Percentiles rank a stretch among this genome's conserved stretches.
These are phyloP conservation scores for Sphecodes monilicornis DNA, from an alignment of 2,888 invertebrate species.

Conservation along the genomic window DNA sequence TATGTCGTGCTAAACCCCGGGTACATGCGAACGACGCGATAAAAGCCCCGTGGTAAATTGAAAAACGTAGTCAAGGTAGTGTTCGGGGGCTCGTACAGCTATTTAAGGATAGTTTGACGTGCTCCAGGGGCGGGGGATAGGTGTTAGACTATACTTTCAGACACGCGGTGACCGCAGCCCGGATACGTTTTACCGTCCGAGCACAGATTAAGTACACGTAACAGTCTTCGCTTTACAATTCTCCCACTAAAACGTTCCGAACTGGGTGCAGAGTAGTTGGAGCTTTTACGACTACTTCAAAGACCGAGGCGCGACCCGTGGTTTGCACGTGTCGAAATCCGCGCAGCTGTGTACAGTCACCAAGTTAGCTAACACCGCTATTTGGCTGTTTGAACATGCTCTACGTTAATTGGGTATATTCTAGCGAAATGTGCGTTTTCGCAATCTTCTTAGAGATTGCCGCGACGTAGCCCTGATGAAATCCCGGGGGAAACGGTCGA, in stretches of 20 bases:
- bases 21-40: not conserved
- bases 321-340: constrained; percentile 21
- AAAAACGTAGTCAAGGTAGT: not conserved
- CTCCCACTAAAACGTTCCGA: constrained; percentile 45
- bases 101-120: not conserved
- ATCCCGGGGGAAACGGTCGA: not conserved
- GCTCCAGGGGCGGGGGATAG: not conserved
- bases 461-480: not conserved
- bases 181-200: constrained; percentile 21
- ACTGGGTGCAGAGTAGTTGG: constrained; percentile 32
- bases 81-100: not conserved
- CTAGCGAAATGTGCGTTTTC: not conserved
- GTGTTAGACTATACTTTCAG: not conserved
- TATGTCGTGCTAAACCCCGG: not conserved
- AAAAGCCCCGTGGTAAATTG: not conserved
- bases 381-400: constrained; percentile 4
- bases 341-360: not conserved
- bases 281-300: constrained; percentile 56
- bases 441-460: not conserved
- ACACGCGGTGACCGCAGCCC: not conserved
- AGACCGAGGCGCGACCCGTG: constrained; percentile 25
- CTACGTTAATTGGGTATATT: not conserved
- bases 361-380: constrained; percentile 9
- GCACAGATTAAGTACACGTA: constrained; percentile 39
- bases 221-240: constrained; percentile 42